Evolutionary conservation across 2,113 vertebrate species (phyloP), one percentile per base, ranked within the genome.

Genomic region (Otis tarda): DNA sequence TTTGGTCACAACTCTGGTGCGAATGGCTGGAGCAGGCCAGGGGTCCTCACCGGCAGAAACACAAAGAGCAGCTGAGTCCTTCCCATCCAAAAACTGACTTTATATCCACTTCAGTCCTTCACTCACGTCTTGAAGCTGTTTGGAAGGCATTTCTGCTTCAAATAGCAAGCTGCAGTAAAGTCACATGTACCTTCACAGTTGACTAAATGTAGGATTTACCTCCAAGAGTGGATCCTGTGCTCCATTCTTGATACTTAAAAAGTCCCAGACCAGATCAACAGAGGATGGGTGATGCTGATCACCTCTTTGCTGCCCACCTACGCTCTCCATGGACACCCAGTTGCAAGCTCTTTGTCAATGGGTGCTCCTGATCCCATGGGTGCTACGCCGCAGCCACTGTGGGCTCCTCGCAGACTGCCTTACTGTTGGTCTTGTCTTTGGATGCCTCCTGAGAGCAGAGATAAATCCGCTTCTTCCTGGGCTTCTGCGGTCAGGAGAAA

Each of bases 1-100:
- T 20, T n/a, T 10, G 2, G 22, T 24, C 10, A 1, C 1, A 1
- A n/a, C 35, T 21, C 12, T 1, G 2, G 31, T 14, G 19, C 0
- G 0, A 63, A 5, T 14, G 49, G 69, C 25, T 0, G 0, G 43
- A n/a, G 49, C n/a, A 64, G 49, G 56, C 31, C 2, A 4, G 16
- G 14, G 8, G 13, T 57, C 28, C 14, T 75, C 49, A 30, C 24
- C 31, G 39, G 55, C 31, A 63, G 35, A 60, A 69, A 33, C 13
- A 33, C 35, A 52, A 39, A 45, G 10, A 64, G 33, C 56, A 81
- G 43, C n/a, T 76, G 21, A 4, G 56, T 27, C 30, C n/a, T 86
- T 59, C n/a, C 50, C 28, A 28, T n/a, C 24, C 17, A 28, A 24
- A 76, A 28, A 4, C 33, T 47, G 18, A 64, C 24, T 37, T 59